phyloP scores from a whole-genome alignment of 2,888 invertebrate species.

The Ichneumoninae sp. region DNA sequence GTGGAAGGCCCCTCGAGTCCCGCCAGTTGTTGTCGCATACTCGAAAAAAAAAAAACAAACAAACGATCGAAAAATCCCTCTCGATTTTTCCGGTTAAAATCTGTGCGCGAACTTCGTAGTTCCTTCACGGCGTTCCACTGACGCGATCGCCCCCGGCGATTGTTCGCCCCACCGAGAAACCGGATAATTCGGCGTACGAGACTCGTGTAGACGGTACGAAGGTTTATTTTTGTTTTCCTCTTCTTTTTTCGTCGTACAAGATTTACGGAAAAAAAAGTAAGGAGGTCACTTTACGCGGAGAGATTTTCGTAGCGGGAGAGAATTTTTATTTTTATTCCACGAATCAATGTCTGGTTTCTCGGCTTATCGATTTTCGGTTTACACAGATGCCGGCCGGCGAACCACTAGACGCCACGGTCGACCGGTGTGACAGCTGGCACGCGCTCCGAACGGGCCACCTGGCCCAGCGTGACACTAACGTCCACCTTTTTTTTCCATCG shows the following conservation, averaged over 20 bases:
- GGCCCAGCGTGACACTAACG: conserved; percentile 47
- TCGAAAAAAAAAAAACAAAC: neutral
- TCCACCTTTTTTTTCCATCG: neutral
- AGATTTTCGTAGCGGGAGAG: no score
- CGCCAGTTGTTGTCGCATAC: neutral
- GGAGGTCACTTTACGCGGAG: no score
- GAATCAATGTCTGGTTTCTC: neutral
- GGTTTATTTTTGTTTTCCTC: neutral
- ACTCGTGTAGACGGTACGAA: conserved; percentile 38
- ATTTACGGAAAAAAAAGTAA: neutral
- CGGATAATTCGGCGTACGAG: conserved; percentile 7
- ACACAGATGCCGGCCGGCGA: conserved; percentile 66
- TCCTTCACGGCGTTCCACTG: neutral
- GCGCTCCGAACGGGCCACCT: conserved; percentile 62
- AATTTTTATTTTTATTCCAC: no score
- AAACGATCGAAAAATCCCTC: neutral
- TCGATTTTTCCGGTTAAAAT: neutral
- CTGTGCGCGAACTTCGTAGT: neutral
- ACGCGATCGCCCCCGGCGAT: neutral
- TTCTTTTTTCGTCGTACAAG: neutral
- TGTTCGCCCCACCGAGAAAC: neutral
- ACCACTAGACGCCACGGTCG: conserved; percentile 70
- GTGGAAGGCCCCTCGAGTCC: neutral
- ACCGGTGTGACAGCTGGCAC: conserved; percentile 68
- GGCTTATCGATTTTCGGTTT: conserved; percentile 55